These are phyloP conservation scores for Choristoneura rosaceana DNA, from an alignment of 2,888 invertebrate species.

Conservation along the genomic window DNA sequence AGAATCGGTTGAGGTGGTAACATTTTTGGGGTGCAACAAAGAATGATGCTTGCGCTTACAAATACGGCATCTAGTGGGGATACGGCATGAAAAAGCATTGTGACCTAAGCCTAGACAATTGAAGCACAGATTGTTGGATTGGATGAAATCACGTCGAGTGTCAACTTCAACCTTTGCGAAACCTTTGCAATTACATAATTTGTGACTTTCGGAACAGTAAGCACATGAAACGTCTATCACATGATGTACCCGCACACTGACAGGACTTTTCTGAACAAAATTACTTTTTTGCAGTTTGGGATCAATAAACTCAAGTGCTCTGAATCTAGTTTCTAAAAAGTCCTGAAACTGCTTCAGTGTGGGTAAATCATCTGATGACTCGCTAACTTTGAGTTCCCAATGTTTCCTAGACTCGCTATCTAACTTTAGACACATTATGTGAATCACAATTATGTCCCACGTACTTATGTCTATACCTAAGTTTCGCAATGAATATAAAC, in stretches of 20 bases:
- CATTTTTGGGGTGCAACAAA: slow-evolving; percentile 41
- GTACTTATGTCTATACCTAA: slow-evolving; percentile 35
- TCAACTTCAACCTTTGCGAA: slow-evolving; percentile 2
- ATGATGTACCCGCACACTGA: not conserved
- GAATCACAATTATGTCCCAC: slow-evolving; percentile 45
- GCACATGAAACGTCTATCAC: not conserved
- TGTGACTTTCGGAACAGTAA: slow-evolving; percentile 14
- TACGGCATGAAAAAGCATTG: slow-evolving; percentile 34
- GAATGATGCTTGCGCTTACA: slow-evolving; percentile 45
- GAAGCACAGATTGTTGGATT: slow-evolving; percentile 40
- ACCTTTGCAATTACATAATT: slow-evolving; percentile 5
- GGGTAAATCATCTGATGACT: slow-evolving; percentile 22
- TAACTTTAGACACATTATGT: slow-evolving; percentile 43
- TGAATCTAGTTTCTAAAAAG: slow-evolving; percentile 31
- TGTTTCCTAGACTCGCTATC: slow-evolving; percentile 45
- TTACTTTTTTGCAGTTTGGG: slow-evolving; percentile 18
- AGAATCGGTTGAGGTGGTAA: not conserved
- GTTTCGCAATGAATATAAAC: slow-evolving; percentile 22
- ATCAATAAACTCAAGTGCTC: slow-evolving; percentile 27
- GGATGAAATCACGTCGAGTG: slow-evolving; percentile 10
- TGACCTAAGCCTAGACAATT: slow-evolving; percentile 44
- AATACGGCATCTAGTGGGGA: slow-evolving; percentile 39
- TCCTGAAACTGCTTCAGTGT: slow-evolving; percentile 23
- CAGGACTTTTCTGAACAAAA: slow-evolving; percentile 13
- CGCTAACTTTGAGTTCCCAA: slow-evolving; percentile 44